These are phyloP conservation scores for Macrosteles quadrilineatus DNA, from an alignment of 1,140 invertebrate species.

Conservation along the genomic window DNA sequence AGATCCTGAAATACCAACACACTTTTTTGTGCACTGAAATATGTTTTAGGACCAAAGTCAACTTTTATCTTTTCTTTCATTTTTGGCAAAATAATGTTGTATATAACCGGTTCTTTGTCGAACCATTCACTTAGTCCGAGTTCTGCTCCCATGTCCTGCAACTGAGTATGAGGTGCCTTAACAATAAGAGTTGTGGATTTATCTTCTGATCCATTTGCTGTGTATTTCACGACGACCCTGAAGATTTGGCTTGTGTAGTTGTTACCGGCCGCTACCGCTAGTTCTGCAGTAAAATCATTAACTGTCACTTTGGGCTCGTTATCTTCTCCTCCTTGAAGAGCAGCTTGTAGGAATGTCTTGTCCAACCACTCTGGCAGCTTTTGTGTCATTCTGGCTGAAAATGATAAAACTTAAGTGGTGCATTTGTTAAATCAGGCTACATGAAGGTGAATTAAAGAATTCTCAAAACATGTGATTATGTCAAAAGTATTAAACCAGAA, in stretches of 20 bases:
- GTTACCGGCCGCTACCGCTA: background rate
- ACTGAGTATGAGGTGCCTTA: background rate
- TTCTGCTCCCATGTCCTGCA: background rate
- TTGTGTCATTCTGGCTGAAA: background rate
- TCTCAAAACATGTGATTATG: no score
- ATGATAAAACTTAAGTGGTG: no score
- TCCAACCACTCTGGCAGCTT: background rate
- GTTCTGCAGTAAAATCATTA: background rate
- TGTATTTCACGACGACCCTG: background rate
- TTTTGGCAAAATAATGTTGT: background rate
- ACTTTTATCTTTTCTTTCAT: background rate
- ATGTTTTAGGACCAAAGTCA: background rate
- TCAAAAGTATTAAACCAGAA: no score
- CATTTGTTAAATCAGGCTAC: no score
- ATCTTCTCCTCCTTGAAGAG: constrained; percentile 20
- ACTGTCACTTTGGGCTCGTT: constrained; percentile 1
- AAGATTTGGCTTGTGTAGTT: constrained; percentile 7
- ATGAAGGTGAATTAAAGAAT: no score
- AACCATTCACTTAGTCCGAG: background rate
- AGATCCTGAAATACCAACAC: constrained; percentile 1
- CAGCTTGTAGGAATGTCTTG: background rate
- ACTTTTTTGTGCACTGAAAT: background rate
- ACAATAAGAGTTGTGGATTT: background rate
- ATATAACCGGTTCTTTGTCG: background rate
- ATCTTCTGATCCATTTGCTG: background rate